Evolutionary conservation across 2,113 vertebrate genomes (phyloP).

Genomic region (Podiceps cristatus): DNA sequence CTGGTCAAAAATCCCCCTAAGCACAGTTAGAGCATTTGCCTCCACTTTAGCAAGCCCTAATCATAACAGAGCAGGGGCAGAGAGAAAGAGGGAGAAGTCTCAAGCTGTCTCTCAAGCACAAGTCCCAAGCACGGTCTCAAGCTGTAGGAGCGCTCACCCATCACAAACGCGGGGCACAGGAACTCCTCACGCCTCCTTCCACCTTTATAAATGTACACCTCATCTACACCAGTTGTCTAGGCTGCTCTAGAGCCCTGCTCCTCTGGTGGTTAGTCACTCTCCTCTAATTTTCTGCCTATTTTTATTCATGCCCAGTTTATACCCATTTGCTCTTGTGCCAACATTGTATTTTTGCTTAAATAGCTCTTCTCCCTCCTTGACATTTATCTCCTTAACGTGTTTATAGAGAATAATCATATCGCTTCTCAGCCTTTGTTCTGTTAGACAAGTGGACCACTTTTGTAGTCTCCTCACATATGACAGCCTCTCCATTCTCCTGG

Average conservation of each 20-base stretch:
- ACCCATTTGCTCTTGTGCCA: not conserved
- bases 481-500: not conserved
- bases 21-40: not conserved
- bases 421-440: slow-evolving; percentile 25
- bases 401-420: slow-evolving; percentile 14
- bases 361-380: not conserved
- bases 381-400: not conserved
- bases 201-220: not conserved
- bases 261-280: not conserved
- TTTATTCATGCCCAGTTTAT: not conserved
- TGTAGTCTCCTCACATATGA: not conserved
- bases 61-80: fast-evolving
- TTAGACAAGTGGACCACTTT: not conserved
- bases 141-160: not conserved
- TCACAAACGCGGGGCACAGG: fast-evolving
- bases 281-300: not conserved
- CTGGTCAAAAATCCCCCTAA: not conserved
- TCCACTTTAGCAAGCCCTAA: not conserved
- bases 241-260: not conserved
- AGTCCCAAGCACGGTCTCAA: not conserved
- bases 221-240: not conserved
- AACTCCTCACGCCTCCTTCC: not conserved
- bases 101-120: not conserved
- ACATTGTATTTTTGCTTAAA: not conserved
- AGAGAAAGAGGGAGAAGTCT: not conserved